phyloP scores from a whole-genome alignment of 2,113 vertebrate genomes.

The Naja naja region DNA sequence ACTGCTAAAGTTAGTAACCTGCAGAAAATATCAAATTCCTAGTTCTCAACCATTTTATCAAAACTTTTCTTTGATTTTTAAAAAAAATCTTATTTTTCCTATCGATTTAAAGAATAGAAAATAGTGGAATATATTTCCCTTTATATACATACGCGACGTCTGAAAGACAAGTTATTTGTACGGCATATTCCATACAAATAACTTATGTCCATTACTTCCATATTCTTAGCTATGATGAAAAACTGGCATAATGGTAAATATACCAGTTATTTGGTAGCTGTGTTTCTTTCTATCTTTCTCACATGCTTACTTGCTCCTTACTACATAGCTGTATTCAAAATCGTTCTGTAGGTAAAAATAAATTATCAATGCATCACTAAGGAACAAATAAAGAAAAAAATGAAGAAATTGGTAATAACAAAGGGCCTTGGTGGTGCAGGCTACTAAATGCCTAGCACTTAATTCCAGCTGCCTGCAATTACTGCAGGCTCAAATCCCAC shows the following conservation, averaged over 20 bases:
- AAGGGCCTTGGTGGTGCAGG: too few relatives aligned
- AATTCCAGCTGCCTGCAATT: too few relatives aligned
- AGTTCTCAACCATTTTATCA: neutral
- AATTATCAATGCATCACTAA: neutral
- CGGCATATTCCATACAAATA: neutral
- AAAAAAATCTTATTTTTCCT: neutral
- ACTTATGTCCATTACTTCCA: neutral
- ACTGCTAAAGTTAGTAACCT: neutral
- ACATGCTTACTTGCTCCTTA: neutral
- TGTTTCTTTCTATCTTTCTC: neutral
- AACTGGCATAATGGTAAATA: neutral
- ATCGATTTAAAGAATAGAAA: neutral
- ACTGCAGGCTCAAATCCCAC: too few relatives aligned
- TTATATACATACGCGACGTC: accelerated
- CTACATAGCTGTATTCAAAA: neutral
- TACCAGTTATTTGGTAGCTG: neutral
- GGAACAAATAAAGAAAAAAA: neutral
- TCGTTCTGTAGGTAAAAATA: neutral
- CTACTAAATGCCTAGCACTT: too few relatives aligned
- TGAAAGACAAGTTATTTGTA: neutral
- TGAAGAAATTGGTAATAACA: neutral
- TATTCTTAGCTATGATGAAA: neutral
- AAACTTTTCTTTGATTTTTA: neutral
- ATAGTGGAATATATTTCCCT: neutral
- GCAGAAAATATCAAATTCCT: neutral